Evolutionary conservation across 2,888 invertebrate species (phyloP).

Genomic region (Drosophila neotestacea): DNA sequence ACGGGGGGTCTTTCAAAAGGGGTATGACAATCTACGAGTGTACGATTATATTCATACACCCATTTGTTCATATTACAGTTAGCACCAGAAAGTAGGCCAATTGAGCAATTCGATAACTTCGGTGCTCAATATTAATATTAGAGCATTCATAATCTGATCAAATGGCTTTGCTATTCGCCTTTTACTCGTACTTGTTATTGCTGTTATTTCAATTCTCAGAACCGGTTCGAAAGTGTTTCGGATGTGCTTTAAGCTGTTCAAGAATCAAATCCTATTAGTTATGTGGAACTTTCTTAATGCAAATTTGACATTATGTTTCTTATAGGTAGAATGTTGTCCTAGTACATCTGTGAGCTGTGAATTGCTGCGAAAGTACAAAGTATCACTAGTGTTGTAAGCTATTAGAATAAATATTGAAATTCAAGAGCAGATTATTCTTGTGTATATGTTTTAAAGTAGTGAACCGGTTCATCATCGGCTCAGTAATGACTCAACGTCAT

Average conservation of each 20-base stretch:
- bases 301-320: background rate
- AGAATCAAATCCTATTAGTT: background rate
- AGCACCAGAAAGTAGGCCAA: conserved; percentile 40
- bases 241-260: background rate
- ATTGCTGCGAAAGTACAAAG: background rate
- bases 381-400: too few relatives aligned
- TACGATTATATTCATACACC: conserved; percentile 7
- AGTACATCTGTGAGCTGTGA: background rate
- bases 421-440: too few relatives aligned
- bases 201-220: background rate
- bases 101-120: conserved; percentile 7
- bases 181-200: background rate
- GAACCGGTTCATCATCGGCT: background rate
- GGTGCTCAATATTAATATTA: conserved; percentile 6
- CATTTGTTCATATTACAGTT: conserved; percentile 19
- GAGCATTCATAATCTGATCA: conserved; percentile 3
- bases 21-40: conserved; percentile 18
- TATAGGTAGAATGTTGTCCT: background rate
- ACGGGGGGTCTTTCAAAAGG: background rate
- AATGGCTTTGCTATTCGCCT: conserved; percentile 1
- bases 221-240: background rate
- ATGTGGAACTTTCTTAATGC: background rate
- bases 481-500: background rate
- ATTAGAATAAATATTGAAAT: too few relatives aligned
- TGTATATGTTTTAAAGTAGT: too few relatives aligned